Percentiles rank a stretch among this genome's conserved stretches.
These are phyloP conservation scores for Meteorus sp. DNA, from an alignment of 1,140 invertebrate species.

Conservation along the genomic window DNA sequence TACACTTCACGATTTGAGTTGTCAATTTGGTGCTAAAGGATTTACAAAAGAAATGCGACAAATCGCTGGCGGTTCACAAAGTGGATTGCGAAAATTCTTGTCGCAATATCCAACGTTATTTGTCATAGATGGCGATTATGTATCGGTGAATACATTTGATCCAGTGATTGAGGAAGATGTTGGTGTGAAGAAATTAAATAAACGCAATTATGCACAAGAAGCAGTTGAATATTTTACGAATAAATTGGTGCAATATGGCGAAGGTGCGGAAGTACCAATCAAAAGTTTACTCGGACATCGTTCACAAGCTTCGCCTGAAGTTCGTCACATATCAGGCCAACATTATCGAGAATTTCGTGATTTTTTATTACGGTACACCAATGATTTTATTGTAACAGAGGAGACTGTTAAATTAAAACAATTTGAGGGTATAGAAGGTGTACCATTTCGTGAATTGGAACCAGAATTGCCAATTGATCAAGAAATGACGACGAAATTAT, in stretches of 20 bases:
- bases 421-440: constrained; percentile 61
- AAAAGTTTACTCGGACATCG: constrained; percentile 90
- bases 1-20: constrained; percentile 93
- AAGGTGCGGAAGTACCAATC: constrained; percentile 88
- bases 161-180: constrained; percentile 56
- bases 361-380: constrained; percentile 82
- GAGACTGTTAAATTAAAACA: constrained; percentile 78
- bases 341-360: constrained; percentile 93
- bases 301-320: constrained; percentile 92
- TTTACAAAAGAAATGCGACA: constrained; percentile 95
- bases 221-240: constrained; percentile 93
- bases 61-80: constrained; percentile 92
- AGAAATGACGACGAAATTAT: constrained; percentile 71
- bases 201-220: constrained; percentile 87
- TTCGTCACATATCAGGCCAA: constrained; percentile 91
- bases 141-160: constrained; percentile 81
- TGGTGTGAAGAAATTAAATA: constrained; percentile 58
- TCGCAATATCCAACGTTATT: constrained; percentile 91
- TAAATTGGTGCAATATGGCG: constrained; percentile 87
- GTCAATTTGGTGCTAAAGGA: constrained; percentile 94
- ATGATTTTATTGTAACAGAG: constrained; percentile 86
- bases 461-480: constrained; percentile 81
- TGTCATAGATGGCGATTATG: constrained; percentile 87
- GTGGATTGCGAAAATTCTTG: constrained; percentile 89
- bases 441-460: constrained; percentile 57